Base-by-base conservation (phyloP, 2,888 invertebrate genomes). In the Leptopilina myrica region DNA sequence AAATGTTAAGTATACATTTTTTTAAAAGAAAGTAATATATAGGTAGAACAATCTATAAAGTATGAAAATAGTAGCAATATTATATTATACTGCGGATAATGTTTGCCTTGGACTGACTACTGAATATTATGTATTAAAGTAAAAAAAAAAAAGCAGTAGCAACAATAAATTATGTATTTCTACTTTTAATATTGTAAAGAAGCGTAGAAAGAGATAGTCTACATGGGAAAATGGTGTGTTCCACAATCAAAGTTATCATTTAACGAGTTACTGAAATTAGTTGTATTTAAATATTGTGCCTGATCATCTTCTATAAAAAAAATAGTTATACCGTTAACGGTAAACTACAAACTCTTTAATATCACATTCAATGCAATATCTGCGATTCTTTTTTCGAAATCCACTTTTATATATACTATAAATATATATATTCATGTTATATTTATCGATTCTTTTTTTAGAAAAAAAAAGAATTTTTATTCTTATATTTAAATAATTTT, bases 41-140 rank as follows among this genome's bases (percentile, higher is more conserved):
- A 91, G 89, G 88, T 90, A 90, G 88, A 88, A 87, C 84, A 83
- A 86, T 87, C 82, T 85, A 87, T 87, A 86, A 83, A 84, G 86
- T 84, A 85, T 86, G 85, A 87, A 87, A 88, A 89, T 89, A 87
- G 88, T 91, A 89, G 88, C 85, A 89, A 89, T 89, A 90, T 90
- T 88, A 89, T 85, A 82, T 81, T 82, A 88, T 87, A 88, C 88
- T 87, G 88, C 89, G 88, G 88, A 91, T 90, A 90, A 91, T 89
- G 90, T 91, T 91, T 91, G 91, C 91, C 91, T 91, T 91, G 91
- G 91, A 91, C 91, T 91, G 91, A 91, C 88, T 91, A 91, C 84
- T 85, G 86, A 87, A 87, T 88, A 86, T 86, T 86, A 83, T 84
- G 80, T 84, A 84, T 83, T 83, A 79, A 86, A 85, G 82, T 83